phyloP scores from a whole-genome alignment of 2,113 vertebrate genomes.

The Baryphthengus martii region DNA sequence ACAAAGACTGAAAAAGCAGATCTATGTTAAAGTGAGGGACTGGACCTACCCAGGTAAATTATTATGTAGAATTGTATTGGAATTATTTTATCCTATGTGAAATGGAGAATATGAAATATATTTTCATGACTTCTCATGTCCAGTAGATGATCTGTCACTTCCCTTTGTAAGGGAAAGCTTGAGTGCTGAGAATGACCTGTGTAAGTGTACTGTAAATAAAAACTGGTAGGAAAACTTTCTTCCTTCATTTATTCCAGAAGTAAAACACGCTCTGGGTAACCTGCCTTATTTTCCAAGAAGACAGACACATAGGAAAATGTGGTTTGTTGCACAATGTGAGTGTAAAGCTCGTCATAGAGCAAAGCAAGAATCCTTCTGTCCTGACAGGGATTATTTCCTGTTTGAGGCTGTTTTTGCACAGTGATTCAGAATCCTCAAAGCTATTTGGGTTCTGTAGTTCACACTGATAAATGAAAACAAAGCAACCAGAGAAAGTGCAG shows the following conservation, averaged over 20 bases:
- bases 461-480: not conserved
- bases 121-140: not conserved
- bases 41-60: not conserved
- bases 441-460: not conserved
- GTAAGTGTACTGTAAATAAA: not conserved
- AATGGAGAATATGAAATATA: not conserved
- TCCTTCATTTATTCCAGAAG: not conserved
- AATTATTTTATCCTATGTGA: not conserved
- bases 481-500: not conserved
- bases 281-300: not conserved
- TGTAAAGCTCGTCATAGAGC: not conserved
- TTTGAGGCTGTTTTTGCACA: not conserved
- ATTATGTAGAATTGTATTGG: not conserved
- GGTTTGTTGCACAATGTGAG: not conserved
- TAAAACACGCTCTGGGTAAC: not conserved
- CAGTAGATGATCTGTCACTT: not conserved
- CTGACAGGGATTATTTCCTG: not conserved
- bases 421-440: not conserved
- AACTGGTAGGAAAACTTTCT: not conserved
- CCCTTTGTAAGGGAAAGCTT: not conserved
- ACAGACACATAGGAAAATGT: not conserved
- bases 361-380: not conserved
- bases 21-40: not conserved
- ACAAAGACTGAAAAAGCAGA: not conserved
- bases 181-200: not conserved